Conservation (phyloP, 2,888 invertebrate genomes). For the Heteromyza rotundicornis region DNA sequence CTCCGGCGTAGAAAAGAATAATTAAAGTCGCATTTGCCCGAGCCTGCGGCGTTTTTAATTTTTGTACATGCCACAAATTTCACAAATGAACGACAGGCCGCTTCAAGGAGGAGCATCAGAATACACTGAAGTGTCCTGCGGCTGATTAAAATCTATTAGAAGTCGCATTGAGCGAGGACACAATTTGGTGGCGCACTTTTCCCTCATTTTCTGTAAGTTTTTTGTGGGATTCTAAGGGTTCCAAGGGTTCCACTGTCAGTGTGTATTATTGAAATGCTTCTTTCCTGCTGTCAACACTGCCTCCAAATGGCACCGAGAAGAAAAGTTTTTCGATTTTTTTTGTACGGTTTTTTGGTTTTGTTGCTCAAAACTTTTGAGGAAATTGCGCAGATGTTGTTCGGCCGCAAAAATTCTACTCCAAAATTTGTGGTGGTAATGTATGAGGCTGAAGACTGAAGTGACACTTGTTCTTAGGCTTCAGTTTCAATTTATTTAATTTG, state of each 20-base stretch:
- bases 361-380: constrained; percentile 42
- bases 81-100: neutral
- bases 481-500: too few relatives aligned
- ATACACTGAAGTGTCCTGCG: constrained; percentile 42
- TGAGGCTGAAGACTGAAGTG: constrained; percentile 18
- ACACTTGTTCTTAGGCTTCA: too few relatives aligned
- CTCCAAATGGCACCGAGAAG: neutral
- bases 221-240: neutral
- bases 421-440: constrained; percentile 28
- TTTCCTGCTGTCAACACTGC: neutral
- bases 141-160: constrained; percentile 57
- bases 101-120: constrained; percentile 6
- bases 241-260: neutral
- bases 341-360: constrained; percentile 19
- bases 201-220: too few relatives aligned
- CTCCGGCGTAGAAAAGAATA: constrained; percentile 31
- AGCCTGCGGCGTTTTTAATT: constrained; percentile 44
- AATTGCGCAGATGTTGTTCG: constrained; percentile 51
- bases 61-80: constrained; percentile 10
- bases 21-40: constrained; percentile 47
- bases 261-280: constrained; percentile 43
- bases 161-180: constrained; percentile 38
- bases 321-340: constrained; percentile 3
- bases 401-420: constrained; percentile 33
- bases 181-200: too few relatives aligned